A percentile compares a stretch with the other conserved stretches of the same genome.
Evolutionary conservation across 1,140 invertebrate species (phyloP).

Genomic region (Asbolus verrucosus): DNA sequence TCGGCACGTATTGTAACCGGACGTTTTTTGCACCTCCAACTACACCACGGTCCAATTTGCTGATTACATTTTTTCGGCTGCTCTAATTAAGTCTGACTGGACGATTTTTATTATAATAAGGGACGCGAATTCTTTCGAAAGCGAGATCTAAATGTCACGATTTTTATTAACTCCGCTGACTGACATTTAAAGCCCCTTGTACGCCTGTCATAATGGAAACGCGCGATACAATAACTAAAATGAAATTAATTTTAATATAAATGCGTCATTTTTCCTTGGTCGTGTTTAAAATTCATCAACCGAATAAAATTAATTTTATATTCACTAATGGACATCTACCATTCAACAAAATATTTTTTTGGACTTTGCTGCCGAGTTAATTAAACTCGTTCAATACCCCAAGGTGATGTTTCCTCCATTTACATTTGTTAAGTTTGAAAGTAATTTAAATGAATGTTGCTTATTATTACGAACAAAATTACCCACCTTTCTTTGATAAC

Average conservation of each 20-base stretch:
- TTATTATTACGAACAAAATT: too few species aligned
- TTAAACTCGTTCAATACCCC: slow-evolving; percentile 32
- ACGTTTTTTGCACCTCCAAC: not conserved
- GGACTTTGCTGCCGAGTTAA: slow-evolving; percentile 15
- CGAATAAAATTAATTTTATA: slow-evolving; percentile 32
- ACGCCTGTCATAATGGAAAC: slow-evolving; percentile 13
- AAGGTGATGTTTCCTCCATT: slow-evolving; percentile 23
- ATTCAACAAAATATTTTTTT: slow-evolving; percentile 30
- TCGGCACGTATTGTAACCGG: slow-evolving; percentile 8
- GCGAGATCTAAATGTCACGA: slow-evolving; percentile 7
- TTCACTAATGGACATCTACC: slow-evolving; percentile 19
- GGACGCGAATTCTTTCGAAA: too few species aligned
- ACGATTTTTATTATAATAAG: not conserved
- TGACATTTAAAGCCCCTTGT: slow-evolving; percentile 26
- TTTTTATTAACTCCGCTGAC: slow-evolving; percentile 18
- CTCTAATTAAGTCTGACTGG: not conserved
- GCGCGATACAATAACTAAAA: slow-evolving; percentile 18
- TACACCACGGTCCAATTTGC: not conserved
- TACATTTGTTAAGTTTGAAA: slow-evolving; percentile 28
- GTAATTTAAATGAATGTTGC: slow-evolving; percentile 22
- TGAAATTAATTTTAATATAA: slow-evolving; percentile 25
- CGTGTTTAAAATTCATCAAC: slow-evolving; percentile 25
- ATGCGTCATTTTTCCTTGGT: slow-evolving; percentile 22
- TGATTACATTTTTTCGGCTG: not conserved
- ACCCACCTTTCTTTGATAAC: too few species aligned